Base-by-base conservation (phyloP, 1,140 invertebrate species). In the Lucilia sericata region DNA sequence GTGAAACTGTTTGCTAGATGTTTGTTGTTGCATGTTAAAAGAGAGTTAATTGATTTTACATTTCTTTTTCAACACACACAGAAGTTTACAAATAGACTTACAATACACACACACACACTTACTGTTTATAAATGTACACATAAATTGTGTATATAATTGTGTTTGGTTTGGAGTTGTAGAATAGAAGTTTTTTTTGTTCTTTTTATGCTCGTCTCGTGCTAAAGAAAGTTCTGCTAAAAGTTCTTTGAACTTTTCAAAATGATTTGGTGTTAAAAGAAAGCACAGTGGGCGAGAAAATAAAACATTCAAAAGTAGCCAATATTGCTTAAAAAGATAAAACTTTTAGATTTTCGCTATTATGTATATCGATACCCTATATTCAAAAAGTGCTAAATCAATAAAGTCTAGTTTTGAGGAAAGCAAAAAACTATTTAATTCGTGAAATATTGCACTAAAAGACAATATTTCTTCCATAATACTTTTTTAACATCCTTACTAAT, bases 161-260 rank as follows among this genome's bases (percentile, higher is more conserved):
- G 21, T 70, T 9, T n/a, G 55, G 21, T 70, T 9, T n/a, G 55
- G 55, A 60, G 55, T 70, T 70, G 65, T 70, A 70, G 65, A 70
- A 70, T 25, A 70, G n/a, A 25, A 70, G n/a, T 19, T n/a, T 30
- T 1, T 30, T 30, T 30, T n/a, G 55, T 60, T 42, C 42, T 42
- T 60, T 3, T 70, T 70, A 70, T 70, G 65, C 19, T 25, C n/a
- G 65, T 70, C 65, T 70, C 65, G 25, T 82, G 51, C 17, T 42
- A 82, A 82, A 82, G 81, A 82, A 82, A 82, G 81, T 82, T 82
- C 81, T 82, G 81, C 36, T 21, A 19, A 65, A n/a, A 82, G 81
- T 60, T 82, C 81, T 82, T 65, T 82, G 81, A 82, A 82, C 81
- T 82, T 34, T 25, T 47, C 5, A 82, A 60, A 60, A 70, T 70